These are phyloP conservation scores for Odontocolon sp. DNA, from an alignment of 2,888 invertebrate genomes.

Conservation along the genomic window DNA sequence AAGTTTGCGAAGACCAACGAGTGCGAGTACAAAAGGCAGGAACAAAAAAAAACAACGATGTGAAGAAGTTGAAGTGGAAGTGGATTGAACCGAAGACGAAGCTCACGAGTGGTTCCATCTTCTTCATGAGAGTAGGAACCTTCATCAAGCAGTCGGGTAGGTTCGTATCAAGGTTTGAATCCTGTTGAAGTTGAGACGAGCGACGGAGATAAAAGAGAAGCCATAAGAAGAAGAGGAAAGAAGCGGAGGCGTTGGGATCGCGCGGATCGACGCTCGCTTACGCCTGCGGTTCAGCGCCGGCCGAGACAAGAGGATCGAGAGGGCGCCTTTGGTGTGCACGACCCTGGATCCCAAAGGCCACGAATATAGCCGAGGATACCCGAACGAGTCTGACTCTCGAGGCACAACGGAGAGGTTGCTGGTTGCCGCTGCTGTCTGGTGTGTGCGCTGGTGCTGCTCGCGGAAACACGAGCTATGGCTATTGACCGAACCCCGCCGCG, in stretches of 20 bases:
- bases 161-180: slow-evolving; percentile 49
- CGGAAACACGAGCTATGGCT: slow-evolving; percentile 71
- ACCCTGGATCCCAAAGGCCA: slow-evolving; percentile 71
- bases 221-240: slow-evolving; percentile 28
- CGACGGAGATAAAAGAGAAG: slow-evolving; percentile 9
- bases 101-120: slow-evolving; percentile 4
- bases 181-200: slow-evolving; percentile 30
- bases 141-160: slow-evolving; percentile 44
- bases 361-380: slow-evolving; percentile 63
- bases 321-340: slow-evolving; percentile 62
- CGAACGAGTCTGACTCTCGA: slow-evolving; percentile 65
- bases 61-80: not conserved
- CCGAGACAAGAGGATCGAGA: slow-evolving; percentile 40
- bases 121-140: slow-evolving; percentile 23
- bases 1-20: slow-evolving; percentile 19
- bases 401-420: slow-evolving; percentile 48
- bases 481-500: slow-evolving; percentile 77
- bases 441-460: slow-evolving; percentile 44
- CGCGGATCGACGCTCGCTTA: slow-evolving; percentile 35
- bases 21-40: not conserved
- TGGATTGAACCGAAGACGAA: slow-evolving; percentile 18
- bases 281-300: slow-evolving; percentile 30
- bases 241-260: slow-evolving; percentile 39
- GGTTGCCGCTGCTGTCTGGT: slow-evolving; percentile 28
- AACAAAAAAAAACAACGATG: not conserved